Conservation (phyloP, 2,797 vertebrate species). For the Eidolon dupreanum region DNA sequence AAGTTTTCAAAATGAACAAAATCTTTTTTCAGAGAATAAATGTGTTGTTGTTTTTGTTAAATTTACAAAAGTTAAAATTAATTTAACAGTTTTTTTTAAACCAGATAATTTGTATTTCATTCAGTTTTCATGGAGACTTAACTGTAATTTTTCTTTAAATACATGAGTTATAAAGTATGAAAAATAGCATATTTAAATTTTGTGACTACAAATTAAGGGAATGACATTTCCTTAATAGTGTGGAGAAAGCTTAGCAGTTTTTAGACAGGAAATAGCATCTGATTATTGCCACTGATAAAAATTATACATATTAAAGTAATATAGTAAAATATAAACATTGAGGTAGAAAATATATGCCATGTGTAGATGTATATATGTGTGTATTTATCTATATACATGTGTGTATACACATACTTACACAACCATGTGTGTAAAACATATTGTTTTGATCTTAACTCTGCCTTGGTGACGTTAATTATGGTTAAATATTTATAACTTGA, state of each 20-base stretch:
- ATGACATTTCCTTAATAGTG: background rate
- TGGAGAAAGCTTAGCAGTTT: background rate
- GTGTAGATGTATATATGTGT: background rate
- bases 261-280: background rate
- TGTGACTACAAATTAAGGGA: slow-evolving; percentile 18
- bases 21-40: slow-evolving; percentile 16
- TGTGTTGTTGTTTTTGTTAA: background rate
- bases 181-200: slow-evolving; percentile 56
- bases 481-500: slow-evolving; percentile 33
- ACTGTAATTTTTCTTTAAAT: slow-evolving; percentile 68
- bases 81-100: background rate
- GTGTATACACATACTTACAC: background rate
- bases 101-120: slow-evolving; percentile 39
- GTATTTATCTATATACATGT: background rate
- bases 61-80: slow-evolving; percentile 19
- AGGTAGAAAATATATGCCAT: background rate
- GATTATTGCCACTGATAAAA: background rate
- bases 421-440: background rate
- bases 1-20: background rate
- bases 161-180: slow-evolving; percentile 54
- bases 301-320: slow-evolving; percentile 20
- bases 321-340: background rate
- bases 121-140: slow-evolving; percentile 54
- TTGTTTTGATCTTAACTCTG: slow-evolving; percentile 14
- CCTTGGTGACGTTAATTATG: background rate